Evolutionary conservation across 2,113 vertebrate genomes (phyloP), one percentile per base, ranked within the genome.

Genomic region (Nesospiza acunhae): DNA sequence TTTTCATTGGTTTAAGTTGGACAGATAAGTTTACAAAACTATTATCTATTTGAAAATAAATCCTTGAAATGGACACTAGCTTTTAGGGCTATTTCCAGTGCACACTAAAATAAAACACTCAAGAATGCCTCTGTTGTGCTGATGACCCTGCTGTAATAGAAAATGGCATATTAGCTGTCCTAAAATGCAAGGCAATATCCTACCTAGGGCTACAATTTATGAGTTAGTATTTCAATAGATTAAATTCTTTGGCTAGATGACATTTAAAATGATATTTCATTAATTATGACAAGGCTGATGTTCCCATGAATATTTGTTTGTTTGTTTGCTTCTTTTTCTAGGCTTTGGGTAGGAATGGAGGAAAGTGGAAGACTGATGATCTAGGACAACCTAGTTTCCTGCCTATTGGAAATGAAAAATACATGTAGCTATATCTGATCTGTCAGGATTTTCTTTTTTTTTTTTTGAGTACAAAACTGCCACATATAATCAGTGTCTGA

Each of bases 181-280:
- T 74, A 89, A 91, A 89, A 89, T 68, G 17, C 23, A 72, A 81
- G 27, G 41, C 47, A 89, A 13, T 86, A 80, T 62, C 62, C 37
- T 76, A 93, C 87, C 72, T 72, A 58, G 49, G 80, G 89, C 84
- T 92, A 85, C 52, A 85, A 42, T 87, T 85, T 86, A 56, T 84
- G 59, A 92, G 27, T 15, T 35, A 70, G 16, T 66, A 78, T 89
- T 95, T 92, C 80, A 55, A 80, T 24, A 87, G 42, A 81, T 93
- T 93, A 84, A 37, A 37, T 35, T 0, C 2, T 96, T 95, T 87
- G 39, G 15, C 50, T 88, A 83, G n/a, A 33, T 95, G 94, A 92
- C 87, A 92, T 96, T 96, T 92, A 83, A 82, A 91, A 70, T 75
- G 62, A 50, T 75, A 69, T 82, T 89, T 95, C 56, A 94, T 83